Percentiles rank a stretch among this genome's conserved stretches.
Conservation (phyloP, 2,113 vertebrate genomes). For the Aegithalos caudatus region DNA sequence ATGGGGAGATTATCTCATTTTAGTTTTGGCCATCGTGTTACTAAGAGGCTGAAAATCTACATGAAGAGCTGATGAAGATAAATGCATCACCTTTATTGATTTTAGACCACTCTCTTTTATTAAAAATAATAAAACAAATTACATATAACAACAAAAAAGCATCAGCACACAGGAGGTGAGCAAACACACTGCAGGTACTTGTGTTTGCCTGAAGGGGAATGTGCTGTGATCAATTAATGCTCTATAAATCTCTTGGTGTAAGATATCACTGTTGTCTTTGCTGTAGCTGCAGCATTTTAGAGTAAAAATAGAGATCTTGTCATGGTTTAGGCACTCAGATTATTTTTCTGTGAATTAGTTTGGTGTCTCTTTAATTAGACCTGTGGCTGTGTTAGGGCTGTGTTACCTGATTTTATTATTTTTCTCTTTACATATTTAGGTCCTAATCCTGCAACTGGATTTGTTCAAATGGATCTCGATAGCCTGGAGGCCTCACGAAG, state of each 20-base stretch:
- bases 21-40: neutral
- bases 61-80: neutral
- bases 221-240: neutral
- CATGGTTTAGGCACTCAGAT: neutral
- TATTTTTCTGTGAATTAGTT: neutral
- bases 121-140: neutral
- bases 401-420: neutral
- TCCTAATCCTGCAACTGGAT: neutral
- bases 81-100: neutral
- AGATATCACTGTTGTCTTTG: neutral
- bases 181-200: neutral
- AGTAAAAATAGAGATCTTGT: neutral
- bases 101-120: neutral
- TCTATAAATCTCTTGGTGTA: neutral
- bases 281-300: neutral
- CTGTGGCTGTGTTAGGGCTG: neutral
- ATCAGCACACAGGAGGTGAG: neutral
- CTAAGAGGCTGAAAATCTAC: neutral
- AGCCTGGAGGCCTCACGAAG: neutral
- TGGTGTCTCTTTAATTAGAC: neutral
- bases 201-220: neutral
- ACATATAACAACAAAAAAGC: neutral
- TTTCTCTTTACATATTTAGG: slow-evolving; percentile 10
- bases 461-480: neutral
- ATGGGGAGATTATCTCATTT: neutral